Evolutionary conservation across 92 coral and sea anemone species (phyloP), one percentile per base, ranked within the genome.

Genomic region (Diadumene lineata): DNA sequence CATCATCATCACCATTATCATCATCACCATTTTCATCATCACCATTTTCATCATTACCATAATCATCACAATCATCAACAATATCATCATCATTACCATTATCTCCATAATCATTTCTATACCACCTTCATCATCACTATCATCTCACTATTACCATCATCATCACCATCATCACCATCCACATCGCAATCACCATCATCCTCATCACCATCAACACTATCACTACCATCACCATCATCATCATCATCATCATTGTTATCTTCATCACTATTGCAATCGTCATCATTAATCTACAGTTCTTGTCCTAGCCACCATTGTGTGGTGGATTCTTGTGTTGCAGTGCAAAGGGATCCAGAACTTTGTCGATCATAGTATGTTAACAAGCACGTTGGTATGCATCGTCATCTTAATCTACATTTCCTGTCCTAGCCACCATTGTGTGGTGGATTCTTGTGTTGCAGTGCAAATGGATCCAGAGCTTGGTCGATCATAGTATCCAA

Each of bases 1-100:
- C 64, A 57, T 57, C 64, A 57, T 57, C 17, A 57, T 57, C 17
- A 57, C 18, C 64, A 57, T 57, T 18, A 57, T 16, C 78, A 73
- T 31, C 78, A 73, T 60, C n/a, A 72, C 51, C 72, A 69, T 69
- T n/a, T 43, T 38, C 67, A 70, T 21, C 71, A 70, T 70, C 71
- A 50, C 48, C 1, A 70, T 53, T 15, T 32, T 46, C 74, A 69
- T 34, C 68, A 69, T 25, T 21, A 69, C 43, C 53, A 69, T 69
- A 29, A 50, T 69, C 71, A 70, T 21, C 1, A 70, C 21, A 4
- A 70, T 22, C 71, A 70, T 31, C 76, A 70, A 6, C 64, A 57
- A 6, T 13, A 38, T 4, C 13, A 38, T 38, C 48, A 38, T 38
- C 48, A 38, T 38, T 38, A 38, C 48, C 48, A 38, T 38, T 13